phyloP scores from a whole-genome alignment of 2,113 vertebrate genomes.

The Dasyurus viverrinus region DNA sequence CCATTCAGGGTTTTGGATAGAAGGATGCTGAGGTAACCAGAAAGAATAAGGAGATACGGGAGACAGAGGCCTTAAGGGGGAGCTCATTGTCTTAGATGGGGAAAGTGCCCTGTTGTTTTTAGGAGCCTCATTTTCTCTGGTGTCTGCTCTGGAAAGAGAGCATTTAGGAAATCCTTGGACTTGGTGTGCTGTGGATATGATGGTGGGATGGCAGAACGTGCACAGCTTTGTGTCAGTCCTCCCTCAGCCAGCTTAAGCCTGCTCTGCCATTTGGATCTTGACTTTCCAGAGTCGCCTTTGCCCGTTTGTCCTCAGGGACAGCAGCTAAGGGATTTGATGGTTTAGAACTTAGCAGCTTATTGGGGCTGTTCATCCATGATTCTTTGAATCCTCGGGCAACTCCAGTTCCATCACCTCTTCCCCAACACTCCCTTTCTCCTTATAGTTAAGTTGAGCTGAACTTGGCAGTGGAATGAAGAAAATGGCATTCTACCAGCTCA shows the following conservation, averaged over 20 bases:
- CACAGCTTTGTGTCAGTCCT: neutral
- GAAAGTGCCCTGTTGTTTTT: neutral
- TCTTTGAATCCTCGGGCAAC: neutral
- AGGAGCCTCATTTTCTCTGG: neutral
- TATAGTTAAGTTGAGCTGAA: neutral
- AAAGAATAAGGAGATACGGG: neutral
- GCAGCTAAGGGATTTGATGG: neutral
- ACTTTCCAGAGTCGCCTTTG: neutral
- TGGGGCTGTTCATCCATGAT: neutral
- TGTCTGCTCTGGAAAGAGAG: neutral
- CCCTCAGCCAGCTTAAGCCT: neutral
- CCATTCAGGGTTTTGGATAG: neutral
- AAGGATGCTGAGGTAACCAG: neutral
- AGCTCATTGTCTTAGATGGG: neutral
- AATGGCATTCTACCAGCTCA: neutral
- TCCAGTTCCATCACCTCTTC: neutral
- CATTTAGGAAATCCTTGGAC: neutral
- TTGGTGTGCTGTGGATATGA: neutral
- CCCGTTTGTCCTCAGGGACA: neutral
- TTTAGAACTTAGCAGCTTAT: neutral
- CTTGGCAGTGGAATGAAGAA: neutral
- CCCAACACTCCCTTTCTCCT: neutral
- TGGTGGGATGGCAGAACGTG: neutral
- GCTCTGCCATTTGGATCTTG: neutral
- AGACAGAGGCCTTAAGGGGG: neutral